Percentiles rank a stretch among this genome's conserved stretches.
phyloP scores from a whole-genome alignment of 2,888 invertebrate genomes.

The Pammene aurita region DNA sequence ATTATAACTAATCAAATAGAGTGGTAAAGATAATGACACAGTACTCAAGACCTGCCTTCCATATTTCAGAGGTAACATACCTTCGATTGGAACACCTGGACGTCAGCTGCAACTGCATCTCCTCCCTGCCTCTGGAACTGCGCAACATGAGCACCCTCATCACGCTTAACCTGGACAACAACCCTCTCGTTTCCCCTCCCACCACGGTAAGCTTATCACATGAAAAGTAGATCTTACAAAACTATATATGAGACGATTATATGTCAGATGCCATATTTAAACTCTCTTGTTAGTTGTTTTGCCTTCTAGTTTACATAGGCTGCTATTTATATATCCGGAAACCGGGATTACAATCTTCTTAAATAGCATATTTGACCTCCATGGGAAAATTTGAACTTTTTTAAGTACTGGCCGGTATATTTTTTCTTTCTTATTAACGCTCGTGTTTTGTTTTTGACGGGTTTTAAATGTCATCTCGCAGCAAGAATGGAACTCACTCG shows the following conservation, averaged over 20 bases:
- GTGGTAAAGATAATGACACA: not conserved
- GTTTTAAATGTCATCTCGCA: no score
- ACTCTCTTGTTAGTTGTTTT: not conserved
- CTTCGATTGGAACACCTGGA: slow-evolving; percentile 93
- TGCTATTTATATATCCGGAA: no score
- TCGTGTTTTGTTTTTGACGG: no score
- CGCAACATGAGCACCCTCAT: slow-evolving; percentile 93
- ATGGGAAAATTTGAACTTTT: no score
- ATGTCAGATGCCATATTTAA: not conserved
- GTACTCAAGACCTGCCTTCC: not conserved
- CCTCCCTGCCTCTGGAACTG: slow-evolving; percentile 93
- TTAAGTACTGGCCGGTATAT: no score
- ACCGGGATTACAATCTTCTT: no score
- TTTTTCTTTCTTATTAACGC: no score
- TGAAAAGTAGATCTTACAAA: not conserved
- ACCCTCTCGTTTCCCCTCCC: slow-evolving; percentile 95
- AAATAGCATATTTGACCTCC: no score
- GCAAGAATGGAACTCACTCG: no score
- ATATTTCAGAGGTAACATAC: slow-evolving; percentile 90
- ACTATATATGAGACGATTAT: not conserved
- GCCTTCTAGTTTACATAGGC: not conserved
- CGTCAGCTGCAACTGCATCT: slow-evolving; percentile 95
- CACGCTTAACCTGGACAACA: slow-evolving; percentile 92
- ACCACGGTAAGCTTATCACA: slow-evolving; percentile 89
- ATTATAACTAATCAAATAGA: no score